A percentile compares a stretch with the other conserved stretches of the same genome.
These are phyloP conservation scores for Psix sp. DNA, from an alignment of 1,140 invertebrate species.

Conservation along the genomic window DNA sequence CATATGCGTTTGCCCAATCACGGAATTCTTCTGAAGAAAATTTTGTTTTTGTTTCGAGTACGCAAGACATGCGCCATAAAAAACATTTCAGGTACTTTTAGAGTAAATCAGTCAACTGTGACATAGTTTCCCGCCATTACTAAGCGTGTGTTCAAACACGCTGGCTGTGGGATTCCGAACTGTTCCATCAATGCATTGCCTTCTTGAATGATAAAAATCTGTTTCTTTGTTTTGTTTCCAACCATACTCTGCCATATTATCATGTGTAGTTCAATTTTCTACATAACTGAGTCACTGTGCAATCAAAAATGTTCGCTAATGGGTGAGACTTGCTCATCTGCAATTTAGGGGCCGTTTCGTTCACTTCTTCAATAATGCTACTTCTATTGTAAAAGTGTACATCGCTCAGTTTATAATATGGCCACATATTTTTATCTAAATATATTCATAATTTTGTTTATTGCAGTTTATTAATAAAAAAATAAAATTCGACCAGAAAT, in stretches of 20 bases:
- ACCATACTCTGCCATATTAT: conserved; percentile 4
- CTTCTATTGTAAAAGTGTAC: too few relatives aligned
- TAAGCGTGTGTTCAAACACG: neutral
- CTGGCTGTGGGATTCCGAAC: neutral
- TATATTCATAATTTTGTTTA: too few relatives aligned
- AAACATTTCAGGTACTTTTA: neutral
- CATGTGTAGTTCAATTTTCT: neutral
- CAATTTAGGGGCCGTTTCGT: too few relatives aligned
- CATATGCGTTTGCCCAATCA: conserved; percentile 28
- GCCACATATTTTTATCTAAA: too few relatives aligned
- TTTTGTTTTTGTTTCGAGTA: conserved; percentile 1
- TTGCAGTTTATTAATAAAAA: too few relatives aligned
- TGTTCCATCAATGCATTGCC: conserved; percentile 3
- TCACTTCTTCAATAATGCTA: too few relatives aligned
- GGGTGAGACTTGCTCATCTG: neutral
- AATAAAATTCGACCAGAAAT: too few relatives aligned
- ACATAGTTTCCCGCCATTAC: conserved; percentile 1
- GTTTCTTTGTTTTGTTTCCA: neutral
- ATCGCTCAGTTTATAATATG: too few relatives aligned
- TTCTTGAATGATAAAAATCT: conserved; percentile 1
- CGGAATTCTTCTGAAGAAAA: neutral
- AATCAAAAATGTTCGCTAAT: neutral
- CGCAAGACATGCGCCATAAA: neutral
- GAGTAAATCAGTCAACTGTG: neutral
- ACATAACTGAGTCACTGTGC: neutral